Base-by-base conservation (phyloP, 2,888 invertebrate species). In the Amblyjoppa proteus region DNA sequence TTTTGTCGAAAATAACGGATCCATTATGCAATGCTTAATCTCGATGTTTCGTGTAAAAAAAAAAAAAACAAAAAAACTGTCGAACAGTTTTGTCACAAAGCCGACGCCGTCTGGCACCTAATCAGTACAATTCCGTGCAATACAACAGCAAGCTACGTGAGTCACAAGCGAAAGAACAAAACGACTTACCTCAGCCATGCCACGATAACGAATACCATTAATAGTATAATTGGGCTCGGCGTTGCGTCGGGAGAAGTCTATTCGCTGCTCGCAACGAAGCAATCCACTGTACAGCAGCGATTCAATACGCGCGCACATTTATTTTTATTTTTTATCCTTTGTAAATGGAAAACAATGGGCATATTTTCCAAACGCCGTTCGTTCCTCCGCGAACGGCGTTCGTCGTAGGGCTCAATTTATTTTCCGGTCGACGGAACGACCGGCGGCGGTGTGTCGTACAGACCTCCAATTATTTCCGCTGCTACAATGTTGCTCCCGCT, bases 341-440 rank as follows among this genome's bases (percentile, higher is more conserved):
- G 49, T 31, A 70, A 76, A 81, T 64, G 81, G 81, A 41, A 64
- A 41, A 82, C 82, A 77, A 82, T 82, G 51, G 69, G 41, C 51
- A 82, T 66, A 73, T 83, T 77, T 78, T 83, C 49, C 66, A 34
- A 53, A 69, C 13, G 45, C n/a, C 41, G 58, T 16, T 77, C 49
- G 11, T 34, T 31, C 3, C 20, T 28, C 0, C 53, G 20, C 13
- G 34, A 41, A 13, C 2, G n/a, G 20, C 49, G 28, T 4, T 64
- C 61, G 25, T 0, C 56, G 45, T 45, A 11, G 13, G 16, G 25
- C 58, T 49, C 34, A 16, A 71, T 79, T 71, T 79, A 61, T 79
- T 79, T 70, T 20, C 25, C 34, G 20, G 25, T 78, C 45, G 13
- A 70, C 31, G 3, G 28, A 49, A 45, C 56, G 34, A 61, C 5